Conservation (phyloP, 2,797 vertebrate genomes). For the Passerculus sandwichensis region DNA sequence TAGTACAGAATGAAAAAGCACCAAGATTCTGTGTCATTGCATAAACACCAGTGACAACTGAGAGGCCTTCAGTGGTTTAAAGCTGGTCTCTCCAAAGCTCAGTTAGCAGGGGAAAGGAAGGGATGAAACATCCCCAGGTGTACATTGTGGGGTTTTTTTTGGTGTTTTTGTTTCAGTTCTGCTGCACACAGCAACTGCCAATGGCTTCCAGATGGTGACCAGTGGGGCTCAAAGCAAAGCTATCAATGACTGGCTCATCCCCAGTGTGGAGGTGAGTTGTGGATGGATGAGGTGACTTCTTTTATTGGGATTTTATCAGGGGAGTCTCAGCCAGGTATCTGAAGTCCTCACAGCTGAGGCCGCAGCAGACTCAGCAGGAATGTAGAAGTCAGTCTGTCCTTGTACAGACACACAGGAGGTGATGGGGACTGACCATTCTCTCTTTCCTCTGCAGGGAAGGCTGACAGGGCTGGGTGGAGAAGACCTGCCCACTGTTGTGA, state of each 20-base stretch:
- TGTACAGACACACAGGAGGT: background rate
- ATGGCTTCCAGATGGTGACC: conserved; percentile 99
- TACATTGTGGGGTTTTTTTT: background rate
- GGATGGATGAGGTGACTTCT: background rate
- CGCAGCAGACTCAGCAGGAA: background rate
- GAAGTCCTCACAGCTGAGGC: background rate
- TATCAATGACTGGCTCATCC: conserved; percentile 95
- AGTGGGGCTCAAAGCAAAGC: conserved; percentile 97
- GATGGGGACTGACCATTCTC: background rate
- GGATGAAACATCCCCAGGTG: background rate
- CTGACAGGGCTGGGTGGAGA: conserved; percentile 93
- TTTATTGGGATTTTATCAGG: background rate
- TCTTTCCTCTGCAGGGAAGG: conserved; percentile 82
- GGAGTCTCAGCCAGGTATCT: background rate
- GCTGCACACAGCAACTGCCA: conserved; percentile 95
- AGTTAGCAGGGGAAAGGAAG: background rate
- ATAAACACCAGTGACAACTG: background rate
- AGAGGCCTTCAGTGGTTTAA: background rate
- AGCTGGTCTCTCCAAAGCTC: background rate
- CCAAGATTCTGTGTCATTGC: background rate
- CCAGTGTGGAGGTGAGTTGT: conserved; percentile 92
- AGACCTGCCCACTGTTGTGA: conserved; percentile 93
- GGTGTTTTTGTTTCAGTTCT: conserved; percentile 79
- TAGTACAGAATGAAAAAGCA: background rate
- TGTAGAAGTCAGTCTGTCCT: background rate